Evolutionary conservation across 2,113 vertebrate genomes (phyloP), one percentile per base, ranked within the genome.

Genomic region (Sinosuthora webbiana): DNA sequence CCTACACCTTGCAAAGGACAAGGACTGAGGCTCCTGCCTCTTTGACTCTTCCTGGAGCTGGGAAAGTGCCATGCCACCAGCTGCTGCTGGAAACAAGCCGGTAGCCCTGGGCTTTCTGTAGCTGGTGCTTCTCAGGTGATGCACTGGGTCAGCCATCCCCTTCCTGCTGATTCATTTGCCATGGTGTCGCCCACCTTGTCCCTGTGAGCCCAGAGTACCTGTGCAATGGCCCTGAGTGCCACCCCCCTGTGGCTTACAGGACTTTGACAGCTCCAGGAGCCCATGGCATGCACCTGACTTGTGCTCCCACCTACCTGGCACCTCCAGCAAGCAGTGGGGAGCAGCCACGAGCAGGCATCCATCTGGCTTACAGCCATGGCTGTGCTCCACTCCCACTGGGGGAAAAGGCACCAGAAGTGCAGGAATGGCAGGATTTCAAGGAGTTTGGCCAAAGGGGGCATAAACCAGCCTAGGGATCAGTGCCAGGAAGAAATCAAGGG

Each of bases 341-440:
- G 64, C 10, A 89, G 47, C 77, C 45, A 42, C 1, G 2, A 77
- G 39, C 4, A 1, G 42, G 47, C 13, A 1, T 50, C 68, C 91
- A 89, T 56, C 73, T 94, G 95, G 83, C 73, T 63, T 18, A 18
- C 2, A 4, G 73, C 87, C 80, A 55, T 1, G 4, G 49, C 77
- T 39, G 11, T n/a, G 69, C 84, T 91, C 65, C 2, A 2, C 55
- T 81, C 22, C 77, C 47, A 21, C 52, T 21, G 35, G 65, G 45
- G 77, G 10, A 60, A 77, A 67, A 94, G 64, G 64, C 5, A 1
- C 42, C 86, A 52, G 18, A 84, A 95, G 47, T 77, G 74, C 87
- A 89, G 19, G 30, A 84, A 71, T 89, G 77, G 52, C 69, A 87
- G 52, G 13, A 55, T 91, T 94, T 94, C 93, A 93, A 95, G 49